These are phyloP conservation scores for Gadus chalcogrammus DNA, from an alignment of 2,113 vertebrate species.

Conservation along the genomic window DNA sequence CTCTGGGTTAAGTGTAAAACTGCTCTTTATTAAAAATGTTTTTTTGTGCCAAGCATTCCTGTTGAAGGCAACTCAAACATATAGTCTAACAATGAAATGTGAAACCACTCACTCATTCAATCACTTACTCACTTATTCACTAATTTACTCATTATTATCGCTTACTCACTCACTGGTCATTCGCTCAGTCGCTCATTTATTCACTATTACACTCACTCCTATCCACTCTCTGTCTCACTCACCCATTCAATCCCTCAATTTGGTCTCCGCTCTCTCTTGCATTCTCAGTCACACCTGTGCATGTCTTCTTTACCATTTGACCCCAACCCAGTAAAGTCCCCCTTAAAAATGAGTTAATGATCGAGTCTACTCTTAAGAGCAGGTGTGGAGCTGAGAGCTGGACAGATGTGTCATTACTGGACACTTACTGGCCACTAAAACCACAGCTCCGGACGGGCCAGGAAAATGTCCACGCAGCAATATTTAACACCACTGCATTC, in stretches of 20 bases:
- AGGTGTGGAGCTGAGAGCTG: slow-evolving; percentile 42
- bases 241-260: no score
- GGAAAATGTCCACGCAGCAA: no score
- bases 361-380: slow-evolving; percentile 25
- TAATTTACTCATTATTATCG: no score
- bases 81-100: neutral
- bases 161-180: neutral
- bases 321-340: slow-evolving; percentile 23
- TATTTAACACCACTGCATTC: no score
- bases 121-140: no score
- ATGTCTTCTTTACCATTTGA: slow-evolving; percentile 1
- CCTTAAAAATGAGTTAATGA: neutral
- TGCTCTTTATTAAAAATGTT: neutral
- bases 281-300: slow-evolving; percentile 27
- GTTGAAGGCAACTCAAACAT: neutral
- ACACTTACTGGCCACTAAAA: neutral
- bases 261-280: no score
- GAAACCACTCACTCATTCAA: neutral
- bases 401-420: slow-evolving; percentile 39
- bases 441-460: no score
- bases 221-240: neutral
- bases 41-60: slow-evolving; percentile 6
- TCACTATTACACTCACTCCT: no score
- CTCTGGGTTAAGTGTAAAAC: slow-evolving; percentile 4
- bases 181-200: no score